Percentiles rank a stretch among this genome's conserved stretches.
phyloP scores from a whole-genome alignment of 1,140 invertebrate species.

The Zaprionus ornatus region DNA sequence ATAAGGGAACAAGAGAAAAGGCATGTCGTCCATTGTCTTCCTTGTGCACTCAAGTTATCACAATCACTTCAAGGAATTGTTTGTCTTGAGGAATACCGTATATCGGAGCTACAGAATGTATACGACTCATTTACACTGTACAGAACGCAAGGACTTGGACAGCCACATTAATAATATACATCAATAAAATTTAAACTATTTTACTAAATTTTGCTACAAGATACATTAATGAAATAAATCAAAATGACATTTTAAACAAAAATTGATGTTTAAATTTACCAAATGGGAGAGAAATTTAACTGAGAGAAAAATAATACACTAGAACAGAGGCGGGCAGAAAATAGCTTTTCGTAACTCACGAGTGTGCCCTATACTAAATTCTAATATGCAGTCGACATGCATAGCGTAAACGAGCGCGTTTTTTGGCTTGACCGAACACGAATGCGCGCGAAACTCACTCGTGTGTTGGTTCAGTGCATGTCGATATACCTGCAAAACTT shows the following conservation, averaged over 20 bases:
- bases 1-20: conserved; percentile 98
- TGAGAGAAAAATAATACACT: too few relatives aligned
- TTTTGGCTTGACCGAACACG: too few relatives aligned
- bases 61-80: conserved; percentile 95
- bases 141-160: conserved; percentile 81
- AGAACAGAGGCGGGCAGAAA: too few relatives aligned
- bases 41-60: conserved; percentile 96
- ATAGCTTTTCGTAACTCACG: too few relatives aligned
- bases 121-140: conserved; percentile 95
- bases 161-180: conserved; percentile 29
- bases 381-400: too few relatives aligned
- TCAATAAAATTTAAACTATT: conserved; percentile 10
- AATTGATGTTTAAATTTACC: background rate
- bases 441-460: too few relatives aligned
- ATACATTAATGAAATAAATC: conserved; percentile 1
- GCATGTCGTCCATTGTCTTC: conserved; percentile 98
- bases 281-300: background rate
- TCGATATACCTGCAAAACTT: too few relatives aligned
- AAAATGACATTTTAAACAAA: background rate
- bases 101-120: conserved; percentile 95
- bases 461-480: too few relatives aligned
- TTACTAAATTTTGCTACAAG: conserved; percentile 1
- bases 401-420: too few relatives aligned
- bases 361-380: too few relatives aligned
- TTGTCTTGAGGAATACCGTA: conserved; percentile 97